Percentiles rank a stretch among this genome's conserved stretches.
phyloP scores from a whole-genome alignment of 2,888 invertebrate genomes.

The Drosophila percnosoma region DNA sequence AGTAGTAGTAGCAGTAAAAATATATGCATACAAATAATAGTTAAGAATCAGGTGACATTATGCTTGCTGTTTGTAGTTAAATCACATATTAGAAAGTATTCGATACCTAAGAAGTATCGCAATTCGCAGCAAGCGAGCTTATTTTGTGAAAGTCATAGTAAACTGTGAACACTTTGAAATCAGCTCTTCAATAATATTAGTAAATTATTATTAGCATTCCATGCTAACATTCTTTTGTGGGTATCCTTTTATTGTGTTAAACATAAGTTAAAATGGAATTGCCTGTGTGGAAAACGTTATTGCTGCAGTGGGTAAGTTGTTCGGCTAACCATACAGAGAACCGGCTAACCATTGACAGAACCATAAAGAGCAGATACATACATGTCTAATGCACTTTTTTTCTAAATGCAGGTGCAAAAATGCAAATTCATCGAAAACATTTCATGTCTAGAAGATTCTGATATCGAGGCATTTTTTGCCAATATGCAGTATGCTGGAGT shows the following conservation, averaged over 20 bases:
- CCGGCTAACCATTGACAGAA: not conserved
- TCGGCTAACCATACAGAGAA: not conserved
- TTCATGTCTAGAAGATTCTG: conserved; percentile 78
- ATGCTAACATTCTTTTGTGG: not conserved
- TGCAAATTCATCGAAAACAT: conserved; percentile 70
- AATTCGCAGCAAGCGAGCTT: too few relatives aligned
- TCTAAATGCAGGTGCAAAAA: conserved; percentile 66
- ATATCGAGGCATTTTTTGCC: conserved; percentile 81
- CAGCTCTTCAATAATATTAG: not conserved
- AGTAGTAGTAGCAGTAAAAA: not conserved
- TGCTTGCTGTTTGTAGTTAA: conserved; percentile 3
- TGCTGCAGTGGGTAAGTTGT: conserved; percentile 77
- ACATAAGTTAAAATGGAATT: conserved; percentile 55
- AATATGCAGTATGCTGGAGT: conserved; percentile 44
- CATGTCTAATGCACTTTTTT: not conserved
- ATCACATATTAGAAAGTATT: not conserved
- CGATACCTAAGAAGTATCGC: not conserved
- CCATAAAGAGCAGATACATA: not conserved
- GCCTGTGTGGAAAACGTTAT: conserved; percentile 70
- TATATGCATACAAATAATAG: not conserved
- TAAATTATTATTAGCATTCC: not conserved
- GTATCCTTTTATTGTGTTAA: not conserved
- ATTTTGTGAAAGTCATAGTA: not conserved
- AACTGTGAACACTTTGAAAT: not conserved
- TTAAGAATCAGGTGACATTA: not conserved